phyloP scores from a whole-genome alignment of 2,888 invertebrate species.

The Limenitis camilla region DNA sequence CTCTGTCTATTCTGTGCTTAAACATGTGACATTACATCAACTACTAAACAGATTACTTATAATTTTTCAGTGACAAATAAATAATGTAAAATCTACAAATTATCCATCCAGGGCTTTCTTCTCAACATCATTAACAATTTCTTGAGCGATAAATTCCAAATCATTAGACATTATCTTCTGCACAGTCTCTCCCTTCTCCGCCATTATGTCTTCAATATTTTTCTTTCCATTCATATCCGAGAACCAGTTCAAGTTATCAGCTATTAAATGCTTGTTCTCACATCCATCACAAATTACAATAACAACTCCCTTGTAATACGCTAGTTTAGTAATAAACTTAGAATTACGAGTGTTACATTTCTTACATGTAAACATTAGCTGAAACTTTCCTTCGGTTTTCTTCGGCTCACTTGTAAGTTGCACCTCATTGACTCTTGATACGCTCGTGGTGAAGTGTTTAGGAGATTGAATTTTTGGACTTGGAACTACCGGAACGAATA shows the following conservation, averaged over 20 bases:
- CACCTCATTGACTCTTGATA: constrained; percentile 39
- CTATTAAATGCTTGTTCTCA: constrained; percentile 92
- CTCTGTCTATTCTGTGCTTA: no score
- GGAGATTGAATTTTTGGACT: constrained; percentile 51
- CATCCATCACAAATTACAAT: constrained; percentile 93
- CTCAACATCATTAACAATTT: constrained; percentile 39
- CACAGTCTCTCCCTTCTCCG: constrained; percentile 89
- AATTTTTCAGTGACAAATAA: no score
- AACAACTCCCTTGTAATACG: constrained; percentile 92
- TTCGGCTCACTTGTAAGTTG: constrained; percentile 35
- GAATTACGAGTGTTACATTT: constrained; percentile 85
- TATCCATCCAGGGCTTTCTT: constrained; percentile 29
- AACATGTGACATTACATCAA: no score
- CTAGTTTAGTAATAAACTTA: constrained; percentile 87
- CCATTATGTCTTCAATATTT: constrained; percentile 94
- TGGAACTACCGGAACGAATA: constrained; percentile 41
- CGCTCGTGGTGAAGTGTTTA: constrained; percentile 46
- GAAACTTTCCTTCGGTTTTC: constrained; percentile 73
- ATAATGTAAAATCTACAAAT: neutral
- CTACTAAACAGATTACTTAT: no score
- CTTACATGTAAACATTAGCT: constrained; percentile 90
- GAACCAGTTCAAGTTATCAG: constrained; percentile 98
- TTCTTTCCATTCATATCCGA: constrained; percentile 81
- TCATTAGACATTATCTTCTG: constrained; percentile 67
- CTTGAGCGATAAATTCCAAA: constrained; percentile 64